Evolutionary conservation across 2,888 invertebrate genomes (phyloP), one percentile per base, ranked within the genome.

Genomic region (Hirudinaria manillensis): DNA sequence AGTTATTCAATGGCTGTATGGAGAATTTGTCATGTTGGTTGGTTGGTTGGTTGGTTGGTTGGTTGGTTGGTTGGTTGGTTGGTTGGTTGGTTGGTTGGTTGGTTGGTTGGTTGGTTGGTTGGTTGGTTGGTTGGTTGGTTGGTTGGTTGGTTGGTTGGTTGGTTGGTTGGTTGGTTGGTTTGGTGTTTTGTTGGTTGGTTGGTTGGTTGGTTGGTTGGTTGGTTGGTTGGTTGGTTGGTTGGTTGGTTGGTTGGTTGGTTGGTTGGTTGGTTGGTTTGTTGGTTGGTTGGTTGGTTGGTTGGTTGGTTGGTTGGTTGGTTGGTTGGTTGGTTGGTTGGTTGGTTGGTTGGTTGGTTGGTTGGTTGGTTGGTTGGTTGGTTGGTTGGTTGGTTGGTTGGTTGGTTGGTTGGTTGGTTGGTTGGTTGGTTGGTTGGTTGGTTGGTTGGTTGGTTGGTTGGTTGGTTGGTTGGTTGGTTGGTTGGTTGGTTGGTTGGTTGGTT

Each of bases 131-230:
- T 53, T 53, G 53, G 21, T 53, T 53, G 53, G 21, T 21, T 53
- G 53, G 53, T 53, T 53, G 53, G 53, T 53, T 19, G 53, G 53
- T 19, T 53, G 53, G 21, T 53, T 53, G 53, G 16, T 53, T 53
- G 21, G 53, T 53, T 53, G 53, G 21, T 53, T 53, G 53, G 53
- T 53, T 53, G 53, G 53, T 53, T 53, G 53, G 53, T 53, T 53
- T 53, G 16, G 21, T 53, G 16, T 53, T 53, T 53, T 53, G 53
- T 53, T 53, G 16, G 21, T 16, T 53, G 21, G 53, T 53, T 53
- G 21, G 21, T 21, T 21, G 21, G 16, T 53, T 21, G 21, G 21
- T 53, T 53, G 21, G 16, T 53, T 53, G 16, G 16, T 53, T 16
- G 21, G 16, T 53, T 53, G 16, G 16, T 21, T 19, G 53, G 21